phyloP scores from a whole-genome alignment of 1,140 invertebrate genomes.

The Drosophila leontia region DNA sequence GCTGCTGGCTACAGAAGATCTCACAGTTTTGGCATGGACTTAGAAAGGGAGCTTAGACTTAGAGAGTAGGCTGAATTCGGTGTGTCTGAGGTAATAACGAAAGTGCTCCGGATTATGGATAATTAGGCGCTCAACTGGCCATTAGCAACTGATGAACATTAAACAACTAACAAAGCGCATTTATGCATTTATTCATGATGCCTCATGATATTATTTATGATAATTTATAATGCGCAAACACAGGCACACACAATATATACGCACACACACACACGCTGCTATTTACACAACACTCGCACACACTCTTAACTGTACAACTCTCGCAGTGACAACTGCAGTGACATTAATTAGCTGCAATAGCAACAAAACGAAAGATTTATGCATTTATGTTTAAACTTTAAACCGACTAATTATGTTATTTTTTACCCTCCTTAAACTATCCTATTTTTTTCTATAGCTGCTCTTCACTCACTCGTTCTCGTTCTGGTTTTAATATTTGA shows the following conservation, averaged over 20 bases:
- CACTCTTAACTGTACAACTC: slow-evolving; percentile 44
- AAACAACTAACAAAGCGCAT: slow-evolving; percentile 79
- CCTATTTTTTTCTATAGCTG: slow-evolving; percentile 36
- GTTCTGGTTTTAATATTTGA: background rate
- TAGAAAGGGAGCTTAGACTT: slow-evolving; percentile 7
- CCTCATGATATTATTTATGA: slow-evolving; percentile 55
- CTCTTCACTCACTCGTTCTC: slow-evolving; percentile 2
- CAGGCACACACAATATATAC: slow-evolving; percentile 10
- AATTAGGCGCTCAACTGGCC: slow-evolving; percentile 40
- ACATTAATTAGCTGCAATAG: slow-evolving; percentile 69
- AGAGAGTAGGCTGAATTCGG: slow-evolving; percentile 16
- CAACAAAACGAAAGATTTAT: slow-evolving; percentile 60
- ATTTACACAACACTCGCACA: slow-evolving; percentile 37
- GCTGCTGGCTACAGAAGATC: slow-evolving; percentile 25
- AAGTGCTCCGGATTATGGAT: slow-evolving; percentile 31
- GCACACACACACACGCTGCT: slow-evolving; percentile 19
- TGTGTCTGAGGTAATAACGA: slow-evolving; percentile 47
- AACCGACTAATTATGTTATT: slow-evolving; percentile 69
- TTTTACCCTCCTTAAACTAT: slow-evolving; percentile 29
- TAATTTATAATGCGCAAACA: slow-evolving; percentile 55
- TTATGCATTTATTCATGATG: slow-evolving; percentile 70
- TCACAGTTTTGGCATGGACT: slow-evolving; percentile 66
- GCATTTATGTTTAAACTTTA: slow-evolving; percentile 62
- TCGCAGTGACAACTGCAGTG: slow-evolving; percentile 58
- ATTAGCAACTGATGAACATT: slow-evolving; percentile 58